Evolutionary conservation across 1,140 invertebrate species (phyloP).

Genomic region (Mesaphorura yosii): DNA sequence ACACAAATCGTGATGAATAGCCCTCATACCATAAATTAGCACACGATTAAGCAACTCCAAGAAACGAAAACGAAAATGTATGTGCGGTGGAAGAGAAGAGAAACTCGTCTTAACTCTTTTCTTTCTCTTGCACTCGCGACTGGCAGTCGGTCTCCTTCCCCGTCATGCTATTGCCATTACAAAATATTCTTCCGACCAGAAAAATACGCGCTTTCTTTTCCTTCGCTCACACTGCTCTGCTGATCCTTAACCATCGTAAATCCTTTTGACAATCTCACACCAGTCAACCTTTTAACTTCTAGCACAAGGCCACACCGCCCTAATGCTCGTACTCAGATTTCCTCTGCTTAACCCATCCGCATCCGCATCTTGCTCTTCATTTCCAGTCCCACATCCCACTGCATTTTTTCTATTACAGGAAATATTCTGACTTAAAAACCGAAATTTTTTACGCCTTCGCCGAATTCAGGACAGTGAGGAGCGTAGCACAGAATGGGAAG

Average conservation of each 20-base stretch:
- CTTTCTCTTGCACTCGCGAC: no score
- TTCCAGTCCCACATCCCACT: background rate
- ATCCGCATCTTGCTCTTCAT: background rate
- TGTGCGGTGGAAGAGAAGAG: no score
- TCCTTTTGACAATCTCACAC: constrained; percentile 24
- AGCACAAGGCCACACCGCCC: no score
- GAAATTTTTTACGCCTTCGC: background rate
- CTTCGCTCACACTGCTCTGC: no score
- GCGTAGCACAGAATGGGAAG: background rate
- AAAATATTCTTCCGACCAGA: no score
- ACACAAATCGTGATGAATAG: constrained; percentile 25
- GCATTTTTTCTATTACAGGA: background rate
- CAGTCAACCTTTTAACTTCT: background rate
- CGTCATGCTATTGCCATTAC: no score
- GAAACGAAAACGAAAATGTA: constrained; percentile 1
- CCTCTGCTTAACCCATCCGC: no score
- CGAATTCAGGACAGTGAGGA: background rate
- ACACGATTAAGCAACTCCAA: constrained; percentile 21
- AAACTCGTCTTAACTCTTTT: no score
- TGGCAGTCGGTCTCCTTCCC: no score
- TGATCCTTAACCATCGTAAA: constrained; percentile 16
- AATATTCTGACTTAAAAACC: constrained; percentile 2
- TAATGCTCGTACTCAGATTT: no score
- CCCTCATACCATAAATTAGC: constrained; percentile 24
- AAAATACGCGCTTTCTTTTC: no score